These are phyloP conservation scores for Condylura cristata DNA, from an alignment of 2,113 vertebrate species.

Conservation along the genomic window DNA sequence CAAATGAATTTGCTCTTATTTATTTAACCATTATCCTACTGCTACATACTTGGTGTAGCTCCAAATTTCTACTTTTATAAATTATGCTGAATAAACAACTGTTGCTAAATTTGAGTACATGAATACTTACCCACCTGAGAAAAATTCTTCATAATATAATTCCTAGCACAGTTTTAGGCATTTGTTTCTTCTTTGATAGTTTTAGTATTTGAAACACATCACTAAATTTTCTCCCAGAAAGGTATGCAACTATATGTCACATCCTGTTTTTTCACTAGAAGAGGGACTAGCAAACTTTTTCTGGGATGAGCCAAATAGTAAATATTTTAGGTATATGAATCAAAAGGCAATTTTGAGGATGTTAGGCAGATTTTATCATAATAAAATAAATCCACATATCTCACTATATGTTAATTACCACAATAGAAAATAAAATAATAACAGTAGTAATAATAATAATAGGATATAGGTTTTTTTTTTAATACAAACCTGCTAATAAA, in stretches of 20 bases:
- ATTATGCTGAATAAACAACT: background rate
- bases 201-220: background rate
- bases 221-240: background rate
- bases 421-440: background rate
- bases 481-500: background rate
- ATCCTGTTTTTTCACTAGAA: background rate
- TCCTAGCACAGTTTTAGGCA: background rate
- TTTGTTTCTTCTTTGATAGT: background rate
- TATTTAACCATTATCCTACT: background rate
- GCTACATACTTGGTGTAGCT: background rate
- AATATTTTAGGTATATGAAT: background rate
- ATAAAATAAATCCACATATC: background rate
- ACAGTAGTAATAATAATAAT: background rate
- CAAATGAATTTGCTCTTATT: background rate
- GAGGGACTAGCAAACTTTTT: background rate
- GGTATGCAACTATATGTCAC: background rate
- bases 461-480: background rate
- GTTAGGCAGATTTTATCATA: background rate
- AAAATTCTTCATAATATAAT: background rate
- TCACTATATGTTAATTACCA: background rate
- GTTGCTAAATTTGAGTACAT: background rate
- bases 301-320: background rate
- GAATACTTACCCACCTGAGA: background rate
- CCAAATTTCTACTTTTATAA: slow-evolving; percentile 14
- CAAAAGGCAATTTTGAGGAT: background rate